These are phyloP conservation scores for Melieria crassipennis DNA, from an alignment of 2,888 invertebrate species.

Conservation along the genomic window DNA sequence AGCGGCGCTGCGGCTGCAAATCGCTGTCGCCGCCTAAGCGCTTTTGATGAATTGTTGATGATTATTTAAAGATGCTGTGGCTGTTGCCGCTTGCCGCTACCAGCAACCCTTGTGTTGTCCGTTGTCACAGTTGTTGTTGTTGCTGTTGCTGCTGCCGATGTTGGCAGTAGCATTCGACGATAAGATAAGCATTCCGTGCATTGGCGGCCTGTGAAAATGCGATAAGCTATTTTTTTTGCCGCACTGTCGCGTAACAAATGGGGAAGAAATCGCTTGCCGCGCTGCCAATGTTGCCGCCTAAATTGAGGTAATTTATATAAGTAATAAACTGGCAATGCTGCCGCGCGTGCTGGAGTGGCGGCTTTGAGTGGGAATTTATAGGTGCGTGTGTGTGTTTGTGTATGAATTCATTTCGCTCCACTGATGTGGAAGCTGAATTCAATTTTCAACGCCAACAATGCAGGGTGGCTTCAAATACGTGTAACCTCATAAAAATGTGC, in stretches of 20 bases:
- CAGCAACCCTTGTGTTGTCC: conserved; percentile 20
- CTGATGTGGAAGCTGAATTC: conserved; percentile 58
- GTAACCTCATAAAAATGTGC: conserved; percentile 26
- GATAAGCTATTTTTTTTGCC: conserved; percentile 56
- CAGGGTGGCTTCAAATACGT: conserved; percentile 14
- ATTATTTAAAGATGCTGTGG: conserved; percentile 61
- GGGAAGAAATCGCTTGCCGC: conserved; percentile 25
- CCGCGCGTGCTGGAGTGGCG: not conserved
- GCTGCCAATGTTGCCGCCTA: not conserved
- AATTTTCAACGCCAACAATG: conserved; percentile 47
- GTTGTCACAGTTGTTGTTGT: conserved; percentile 16
- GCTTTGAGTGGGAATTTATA: conserved; percentile 5
- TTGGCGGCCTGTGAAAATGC: conserved; percentile 56
- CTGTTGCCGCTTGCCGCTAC: conserved; percentile 21
- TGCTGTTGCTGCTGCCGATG: conserved; percentile 31
- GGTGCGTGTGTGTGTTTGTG: conserved; percentile 6
- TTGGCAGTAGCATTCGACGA: conserved; percentile 38
- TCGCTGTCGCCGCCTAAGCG: conserved; percentile 20
- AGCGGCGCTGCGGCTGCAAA: conserved; percentile 2
- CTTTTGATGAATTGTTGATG: conserved; percentile 62
- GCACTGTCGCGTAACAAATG: conserved; percentile 30
- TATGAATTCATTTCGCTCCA: conserved; percentile 33
- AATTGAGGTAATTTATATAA: conserved; percentile 30
- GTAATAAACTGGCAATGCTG: conserved; percentile 13
- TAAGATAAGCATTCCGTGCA: conserved; percentile 53